These are phyloP conservation scores for Microctenopoma steveboyesi DNA, from an alignment of 2,797 vertebrate species.

Conservation along the genomic window DNA sequence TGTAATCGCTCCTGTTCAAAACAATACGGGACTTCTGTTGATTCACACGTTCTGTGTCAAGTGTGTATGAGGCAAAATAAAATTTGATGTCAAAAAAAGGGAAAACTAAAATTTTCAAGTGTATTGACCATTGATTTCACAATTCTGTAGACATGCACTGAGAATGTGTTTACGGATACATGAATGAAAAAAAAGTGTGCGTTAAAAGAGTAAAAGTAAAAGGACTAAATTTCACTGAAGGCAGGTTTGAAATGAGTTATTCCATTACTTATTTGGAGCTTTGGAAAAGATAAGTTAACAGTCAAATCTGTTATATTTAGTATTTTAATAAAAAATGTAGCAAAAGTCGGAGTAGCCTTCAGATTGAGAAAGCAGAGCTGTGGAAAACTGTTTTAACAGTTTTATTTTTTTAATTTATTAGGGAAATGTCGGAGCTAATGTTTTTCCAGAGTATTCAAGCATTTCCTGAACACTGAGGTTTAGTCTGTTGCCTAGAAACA, in stretches of 20 bases:
- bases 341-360: too few species aligned
- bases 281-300: not conserved
- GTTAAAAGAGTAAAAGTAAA: not conserved
- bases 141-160: conserved; percentile 47
- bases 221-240: conserved; percentile 33
- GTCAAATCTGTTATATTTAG: not conserved
- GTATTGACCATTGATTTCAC: conserved; percentile 59
- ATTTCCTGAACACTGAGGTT: not conserved
- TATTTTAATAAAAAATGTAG: not conserved
- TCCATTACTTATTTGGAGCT: not conserved
- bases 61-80: conserved; percentile 61
- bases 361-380: too few species aligned
- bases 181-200: too few species aligned
- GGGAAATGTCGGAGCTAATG: too few species aligned
- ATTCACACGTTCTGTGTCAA: conserved; percentile 55
- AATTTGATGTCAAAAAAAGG: conserved; percentile 69
- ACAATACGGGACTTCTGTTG: conserved; percentile 45
- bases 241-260: conserved; percentile 44
- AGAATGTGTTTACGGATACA: conserved; percentile 27
- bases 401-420: too few species aligned
- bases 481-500: conserved; percentile 12
- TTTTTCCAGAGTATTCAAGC: not conserved
- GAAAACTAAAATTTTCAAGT: conserved; percentile 47
- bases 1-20: conserved; percentile 34
- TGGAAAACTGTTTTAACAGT: too few species aligned